Evolutionary conservation across 2,797 vertebrate species (phyloP), one percentile per base, ranked within the genome.

Genomic region (Rhynchonycteris naso): DNA sequence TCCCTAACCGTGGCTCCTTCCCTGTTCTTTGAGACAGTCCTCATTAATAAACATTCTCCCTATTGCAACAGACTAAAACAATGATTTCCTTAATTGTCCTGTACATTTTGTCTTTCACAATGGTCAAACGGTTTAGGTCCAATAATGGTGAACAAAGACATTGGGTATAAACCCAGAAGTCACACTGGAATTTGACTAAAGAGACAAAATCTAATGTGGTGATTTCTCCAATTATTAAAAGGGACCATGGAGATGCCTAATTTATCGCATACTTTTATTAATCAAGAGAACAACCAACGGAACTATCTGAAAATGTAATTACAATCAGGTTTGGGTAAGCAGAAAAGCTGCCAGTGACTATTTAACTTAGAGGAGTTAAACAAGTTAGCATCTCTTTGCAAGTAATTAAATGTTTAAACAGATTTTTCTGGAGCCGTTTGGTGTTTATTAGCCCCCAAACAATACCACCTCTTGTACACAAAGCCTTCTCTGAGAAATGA

Each of bases 381-480:
- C 28, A 91, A 98, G 97, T 81, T 33, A 91, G 75, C 2, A 83
- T 82, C 43, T 72, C 88, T 59, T 92, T 91, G 93, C 43, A 96
- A 95, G 90, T 35, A 90, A 97, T 19, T 38, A 76, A 92, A 90
- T 66, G 96, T 81, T 80, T 96, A 95, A 97, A 90, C 93, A 95
- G 97, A 83, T 79, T 82, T 52, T 97, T 93, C 94, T 92, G 30
- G 88, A 96, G 91, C 89, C 90, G 65, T 88, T 96, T 96, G 91
- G 65, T 93, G 93, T 93, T 97, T 97, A 95, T 95, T 95, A 91
- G 95, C 81, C 95, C 93, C 90, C 90, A 95, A 92, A 88, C 92
- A 90, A 3, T 28, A 38, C 93, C 43, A 95, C 93, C 93, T 66
- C 94, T 65, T 91, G 81, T 72, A 93, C 74, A 58, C 50, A 93